These are phyloP conservation scores for Leptinotarsa undecemlineata DNA, from an alignment of 1,140 invertebrate genomes.

Conservation along the genomic window DNA sequence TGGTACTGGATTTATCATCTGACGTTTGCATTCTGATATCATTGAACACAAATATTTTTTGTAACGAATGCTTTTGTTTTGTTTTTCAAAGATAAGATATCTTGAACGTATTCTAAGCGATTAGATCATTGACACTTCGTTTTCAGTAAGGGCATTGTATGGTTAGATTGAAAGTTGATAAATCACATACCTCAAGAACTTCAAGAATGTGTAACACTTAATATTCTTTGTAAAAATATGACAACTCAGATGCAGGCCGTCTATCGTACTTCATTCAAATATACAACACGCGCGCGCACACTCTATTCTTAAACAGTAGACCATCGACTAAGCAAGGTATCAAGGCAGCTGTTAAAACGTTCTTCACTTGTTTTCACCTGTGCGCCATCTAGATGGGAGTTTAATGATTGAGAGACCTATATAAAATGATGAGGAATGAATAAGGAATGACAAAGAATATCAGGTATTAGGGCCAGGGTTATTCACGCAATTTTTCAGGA, in stretches of 20 bases:
- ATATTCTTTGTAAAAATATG: neutral
- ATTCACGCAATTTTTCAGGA: too few species aligned
- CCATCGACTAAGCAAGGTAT: slow-evolving; percentile 52
- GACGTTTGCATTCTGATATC: slow-evolving; percentile 46
- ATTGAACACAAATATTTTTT: neutral
- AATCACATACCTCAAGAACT: neutral
- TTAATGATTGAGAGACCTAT: slow-evolving; percentile 10
- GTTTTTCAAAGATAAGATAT: too few species aligned
- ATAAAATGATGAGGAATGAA: slow-evolving; percentile 1
- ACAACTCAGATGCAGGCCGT: slow-evolving; percentile 9
- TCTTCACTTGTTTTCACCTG: slow-evolving; percentile 45
- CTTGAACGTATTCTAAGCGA: neutral
- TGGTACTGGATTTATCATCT: slow-evolving; percentile 39
- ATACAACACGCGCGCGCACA: slow-evolving; percentile 38
- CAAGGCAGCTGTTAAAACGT: slow-evolving; percentile 37
- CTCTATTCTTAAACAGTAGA: slow-evolving; percentile 49
- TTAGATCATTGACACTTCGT: slow-evolving; percentile 1
- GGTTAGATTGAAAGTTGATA: too few species aligned
- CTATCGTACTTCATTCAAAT: slow-evolving; percentile 12
- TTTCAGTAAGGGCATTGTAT: neutral
- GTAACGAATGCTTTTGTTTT: too few species aligned
- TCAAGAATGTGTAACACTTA: slow-evolving; percentile 3
- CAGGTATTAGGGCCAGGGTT: neutral
- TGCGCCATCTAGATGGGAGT: slow-evolving; percentile 49
- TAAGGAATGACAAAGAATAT: neutral